phyloP scores from a whole-genome alignment of 2,888 invertebrate genomes.

The Cryptocephalus moraei region DNA sequence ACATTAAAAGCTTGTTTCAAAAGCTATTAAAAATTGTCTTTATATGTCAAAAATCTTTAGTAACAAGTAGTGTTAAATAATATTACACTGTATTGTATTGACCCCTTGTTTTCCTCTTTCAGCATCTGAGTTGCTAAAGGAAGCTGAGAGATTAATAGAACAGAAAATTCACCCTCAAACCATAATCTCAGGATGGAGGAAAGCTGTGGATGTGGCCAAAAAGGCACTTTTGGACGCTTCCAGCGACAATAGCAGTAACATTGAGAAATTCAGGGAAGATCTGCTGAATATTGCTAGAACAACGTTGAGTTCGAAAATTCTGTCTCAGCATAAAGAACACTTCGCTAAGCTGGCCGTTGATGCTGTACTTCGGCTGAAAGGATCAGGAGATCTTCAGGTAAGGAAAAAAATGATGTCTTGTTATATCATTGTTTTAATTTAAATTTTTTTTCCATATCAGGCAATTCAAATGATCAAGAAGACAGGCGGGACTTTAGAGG shows the following conservation, averaged over 20 bases:
- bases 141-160: slow-evolving; percentile 88
- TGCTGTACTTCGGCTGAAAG: slow-evolving; percentile 89
- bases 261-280: slow-evolving; percentile 72
- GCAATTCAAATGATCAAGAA: slow-evolving; percentile 64
- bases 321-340: slow-evolving; percentile 93
- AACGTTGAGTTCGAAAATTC: slow-evolving; percentile 94
- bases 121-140: slow-evolving; percentile 88
- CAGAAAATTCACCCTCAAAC: slow-evolving; percentile 97
- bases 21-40: no score
- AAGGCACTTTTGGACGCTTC: slow-evolving; percentile 71
- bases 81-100: no score
- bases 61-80: no score
- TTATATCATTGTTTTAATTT: neutral
- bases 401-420: neutral
- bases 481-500: slow-evolving; percentile 82
- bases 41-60: no score
- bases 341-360: slow-evolving; percentile 93
- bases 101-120: slow-evolving; percentile 8
- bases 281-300: slow-evolving; percentile 95
- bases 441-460: neutral
- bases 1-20: no score
- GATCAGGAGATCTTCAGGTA: slow-evolving; percentile 72
- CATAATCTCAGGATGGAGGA: slow-evolving; percentile 92
- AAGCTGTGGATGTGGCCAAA: slow-evolving; percentile 74
- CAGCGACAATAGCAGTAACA: slow-evolving; percentile 71